Evolutionary conservation across 2,113 vertebrate genomes (phyloP).

Genomic region (Zosterops borbonicus): DNA sequence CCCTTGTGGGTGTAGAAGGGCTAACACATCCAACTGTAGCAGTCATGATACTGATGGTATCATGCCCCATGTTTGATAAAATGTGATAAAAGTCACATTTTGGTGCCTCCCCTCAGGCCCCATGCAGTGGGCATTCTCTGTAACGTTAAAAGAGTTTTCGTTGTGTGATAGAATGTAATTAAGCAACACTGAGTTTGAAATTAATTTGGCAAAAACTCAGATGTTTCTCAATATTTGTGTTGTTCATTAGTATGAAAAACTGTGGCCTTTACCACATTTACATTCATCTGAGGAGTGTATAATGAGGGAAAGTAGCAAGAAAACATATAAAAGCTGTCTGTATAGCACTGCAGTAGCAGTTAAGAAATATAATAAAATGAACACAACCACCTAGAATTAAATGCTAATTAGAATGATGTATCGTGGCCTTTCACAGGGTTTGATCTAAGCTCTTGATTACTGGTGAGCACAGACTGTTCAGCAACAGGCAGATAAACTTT

Average conservation of each 20-base stretch:
- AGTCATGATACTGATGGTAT: not conserved
- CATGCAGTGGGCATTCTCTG: not conserved
- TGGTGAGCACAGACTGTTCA: not conserved
- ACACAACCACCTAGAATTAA: slow-evolving; percentile 36
- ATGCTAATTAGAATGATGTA: slow-evolving; percentile 60
- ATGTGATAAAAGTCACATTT: not conserved
- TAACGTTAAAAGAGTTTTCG: not conserved
- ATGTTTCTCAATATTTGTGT: slow-evolving; percentile 5
- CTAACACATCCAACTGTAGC: not conserved
- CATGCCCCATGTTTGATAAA: not conserved
- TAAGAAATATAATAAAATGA: slow-evolving; percentile 67
- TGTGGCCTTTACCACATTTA: slow-evolving; percentile 17
- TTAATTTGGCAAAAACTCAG: slow-evolving; percentile 21
- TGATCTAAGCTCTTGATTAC: slow-evolving; percentile 2
- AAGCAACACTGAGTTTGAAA: slow-evolving; percentile 12
- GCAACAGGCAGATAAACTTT: not conserved
- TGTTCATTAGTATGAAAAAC: slow-evolving; percentile 66
- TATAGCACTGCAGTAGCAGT: not conserved
- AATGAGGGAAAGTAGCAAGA: slow-evolving; percentile 57
- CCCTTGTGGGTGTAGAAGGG: rapidly evolving
- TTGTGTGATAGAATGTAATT: slow-evolving; percentile 30
- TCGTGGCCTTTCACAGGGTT: not conserved
- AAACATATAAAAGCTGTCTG: slow-evolving; percentile 49
- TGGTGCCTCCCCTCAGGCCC: not conserved
- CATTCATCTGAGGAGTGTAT: slow-evolving; percentile 38